Evolutionary conservation across 2,888 invertebrate genomes (phyloP).

Genomic region (Andrena bicolor): DNA sequence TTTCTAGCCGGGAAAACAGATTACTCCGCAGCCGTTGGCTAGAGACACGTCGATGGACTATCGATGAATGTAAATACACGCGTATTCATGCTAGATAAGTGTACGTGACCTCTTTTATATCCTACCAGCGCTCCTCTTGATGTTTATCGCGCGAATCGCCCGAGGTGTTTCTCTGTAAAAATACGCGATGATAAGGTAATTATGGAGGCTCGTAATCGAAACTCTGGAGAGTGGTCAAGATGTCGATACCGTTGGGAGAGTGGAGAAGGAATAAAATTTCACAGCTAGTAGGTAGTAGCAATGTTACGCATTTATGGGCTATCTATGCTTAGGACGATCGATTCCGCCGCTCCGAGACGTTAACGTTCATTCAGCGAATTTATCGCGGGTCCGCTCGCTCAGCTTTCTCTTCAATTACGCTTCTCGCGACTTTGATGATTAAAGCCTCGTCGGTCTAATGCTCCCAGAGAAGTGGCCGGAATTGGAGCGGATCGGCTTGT

Average conservation of each 20-base stretch:
- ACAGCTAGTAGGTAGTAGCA: no score
- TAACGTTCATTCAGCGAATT: slow-evolving; percentile 45
- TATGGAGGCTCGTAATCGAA: background rate
- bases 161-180: background rate
- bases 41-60: background rate
- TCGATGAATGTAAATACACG: slow-evolving; percentile 35
- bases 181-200: background rate
- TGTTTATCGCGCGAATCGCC: background rate
- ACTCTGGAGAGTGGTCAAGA: background rate
- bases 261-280: background rate
- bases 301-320: no score
- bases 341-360: slow-evolving; percentile 12
- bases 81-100: background rate
- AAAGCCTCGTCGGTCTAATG: background rate
- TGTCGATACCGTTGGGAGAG: background rate
- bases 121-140: background rate
- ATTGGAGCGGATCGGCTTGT: background rate
- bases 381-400: slow-evolving; percentile 24
- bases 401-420: slow-evolving; percentile 45
- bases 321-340: background rate
- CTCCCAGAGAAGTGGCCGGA: background rate
- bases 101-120: slow-evolving; percentile 31
- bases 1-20: slow-evolving; percentile 17
- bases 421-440: slow-evolving; percentile 22
- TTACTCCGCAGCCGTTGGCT: background rate